phyloP scores from a whole-genome alignment of 2,113 vertebrate species.

The Rhizomys pruinosus region DNA sequence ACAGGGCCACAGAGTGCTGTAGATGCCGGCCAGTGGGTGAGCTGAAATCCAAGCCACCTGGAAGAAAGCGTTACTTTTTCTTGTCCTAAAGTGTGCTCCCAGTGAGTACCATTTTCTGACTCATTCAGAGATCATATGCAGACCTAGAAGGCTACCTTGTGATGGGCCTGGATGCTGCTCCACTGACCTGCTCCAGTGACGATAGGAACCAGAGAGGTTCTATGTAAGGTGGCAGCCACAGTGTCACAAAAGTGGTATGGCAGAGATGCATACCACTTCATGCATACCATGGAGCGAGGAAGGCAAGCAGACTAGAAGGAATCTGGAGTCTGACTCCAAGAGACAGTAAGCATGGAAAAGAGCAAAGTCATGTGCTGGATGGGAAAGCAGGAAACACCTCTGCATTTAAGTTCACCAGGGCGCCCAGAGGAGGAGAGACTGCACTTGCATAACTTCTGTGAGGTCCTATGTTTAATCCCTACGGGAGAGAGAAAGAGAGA shows the following conservation, averaged over 20 bases:
- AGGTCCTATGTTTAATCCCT: not conserved
- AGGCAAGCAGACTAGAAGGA: not conserved
- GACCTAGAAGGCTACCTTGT: not conserved
- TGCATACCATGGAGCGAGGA: not conserved
- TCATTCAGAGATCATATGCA: not conserved
- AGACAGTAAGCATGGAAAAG: not conserved
- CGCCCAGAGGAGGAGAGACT: not conserved
- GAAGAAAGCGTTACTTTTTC: not conserved
- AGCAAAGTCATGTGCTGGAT: fast-evolving
- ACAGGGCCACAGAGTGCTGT: fast-evolving
- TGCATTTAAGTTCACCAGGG: not conserved
- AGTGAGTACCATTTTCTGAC: not conserved
- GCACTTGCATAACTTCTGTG: not conserved
- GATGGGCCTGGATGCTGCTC: not conserved
- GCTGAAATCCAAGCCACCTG: not conserved
- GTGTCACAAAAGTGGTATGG: not conserved
- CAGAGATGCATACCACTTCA: not conserved
- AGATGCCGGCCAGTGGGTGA: not conserved
- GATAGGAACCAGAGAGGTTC: not conserved
- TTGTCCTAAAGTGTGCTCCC: not conserved
- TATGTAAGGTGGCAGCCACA: not conserved
- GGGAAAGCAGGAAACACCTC: not conserved
- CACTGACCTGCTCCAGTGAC: not conserved
- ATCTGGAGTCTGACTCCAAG: not conserved
- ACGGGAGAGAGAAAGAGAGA: not conserved